These are phyloP conservation scores for Argyresthia goedartella DNA, from an alignment of 2,888 invertebrate species.

Conservation along the genomic window DNA sequence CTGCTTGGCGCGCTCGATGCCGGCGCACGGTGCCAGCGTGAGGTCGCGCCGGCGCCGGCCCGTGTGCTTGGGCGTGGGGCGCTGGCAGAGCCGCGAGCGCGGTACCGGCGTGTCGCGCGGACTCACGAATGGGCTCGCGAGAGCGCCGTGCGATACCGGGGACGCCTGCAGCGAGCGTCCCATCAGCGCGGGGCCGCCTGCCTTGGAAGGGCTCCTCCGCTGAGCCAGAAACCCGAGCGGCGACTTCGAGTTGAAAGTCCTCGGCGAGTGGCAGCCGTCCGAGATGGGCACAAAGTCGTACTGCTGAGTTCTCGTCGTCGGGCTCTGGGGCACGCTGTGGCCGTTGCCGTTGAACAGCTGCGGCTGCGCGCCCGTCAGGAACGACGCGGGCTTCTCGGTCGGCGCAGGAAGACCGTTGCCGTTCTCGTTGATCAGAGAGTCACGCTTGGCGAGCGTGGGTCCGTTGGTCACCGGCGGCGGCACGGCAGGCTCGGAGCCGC, in stretches of 20 bases:
- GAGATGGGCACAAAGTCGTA: slow-evolving; percentile 91
- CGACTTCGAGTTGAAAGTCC: too few species aligned
- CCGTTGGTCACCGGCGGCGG: slow-evolving; percentile 21
- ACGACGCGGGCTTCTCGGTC: not conserved
- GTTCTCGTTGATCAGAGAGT: too few species aligned
- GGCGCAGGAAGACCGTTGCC: slow-evolving; percentile 36
- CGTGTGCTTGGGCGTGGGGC: slow-evolving; percentile 56
- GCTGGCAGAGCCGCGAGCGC: slow-evolving; percentile 72
- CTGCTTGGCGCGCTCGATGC: slow-evolving; percentile 37
- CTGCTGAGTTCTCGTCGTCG: slow-evolving; percentile 81
- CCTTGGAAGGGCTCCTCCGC: slow-evolving; percentile 49
- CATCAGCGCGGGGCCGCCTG: slow-evolving; percentile 41
- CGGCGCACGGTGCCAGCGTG: slow-evolving; percentile 41
- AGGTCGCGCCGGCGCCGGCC: slow-evolving; percentile 45
- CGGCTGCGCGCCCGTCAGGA: slow-evolving; percentile 19
- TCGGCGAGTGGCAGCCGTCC: slow-evolving; percentile 79
- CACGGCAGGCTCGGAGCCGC: slow-evolving; percentile 10
- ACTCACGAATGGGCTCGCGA: slow-evolving; percentile 85
- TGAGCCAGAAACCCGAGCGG: slow-evolving; percentile 47
- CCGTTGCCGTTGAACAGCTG: slow-evolving; percentile 39
- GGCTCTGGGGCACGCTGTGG: slow-evolving; percentile 77
- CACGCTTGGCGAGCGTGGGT: slow-evolving; percentile 24
- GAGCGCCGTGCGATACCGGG: slow-evolving; percentile 74
- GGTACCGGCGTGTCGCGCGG: slow-evolving; percentile 83
- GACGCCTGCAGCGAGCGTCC: too few species aligned